phyloP scores from a whole-genome alignment of 1,140 invertebrate species.

The Pygmarrhopalites habei region DNA sequence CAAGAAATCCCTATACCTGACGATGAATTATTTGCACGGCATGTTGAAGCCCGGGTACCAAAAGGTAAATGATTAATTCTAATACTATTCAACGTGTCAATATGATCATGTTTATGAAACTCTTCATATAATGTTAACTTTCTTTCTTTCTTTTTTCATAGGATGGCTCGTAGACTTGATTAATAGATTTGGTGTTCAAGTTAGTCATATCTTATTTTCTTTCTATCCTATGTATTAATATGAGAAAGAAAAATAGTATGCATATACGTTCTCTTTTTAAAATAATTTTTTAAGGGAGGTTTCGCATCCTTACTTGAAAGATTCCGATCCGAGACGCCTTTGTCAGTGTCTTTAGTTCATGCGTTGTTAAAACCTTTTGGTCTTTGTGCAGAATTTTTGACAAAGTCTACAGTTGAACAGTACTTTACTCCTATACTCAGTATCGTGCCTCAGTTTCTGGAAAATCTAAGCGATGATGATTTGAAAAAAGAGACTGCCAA shows the following conservation, averaged over 20 bases:
- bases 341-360: conserved; percentile 72
- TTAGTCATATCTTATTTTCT: too few relatives aligned
- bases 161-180: conserved; percentile 95
- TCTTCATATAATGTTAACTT: too few relatives aligned
- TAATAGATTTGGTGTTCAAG: conserved; percentile 83
- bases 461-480: conserved; percentile 94
- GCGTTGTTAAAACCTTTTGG: conserved; percentile 85
- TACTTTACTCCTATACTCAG: conserved; percentile 90
- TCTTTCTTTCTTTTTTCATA: conserved; percentile 55
- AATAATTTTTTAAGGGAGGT: too few relatives aligned
- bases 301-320: conserved; percentile 81
- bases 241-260: too few relatives aligned
- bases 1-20: conserved; percentile 55
- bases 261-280: too few relatives aligned
- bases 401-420: conserved; percentile 79
- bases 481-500: conserved; percentile 92
- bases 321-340: conserved; percentile 59
- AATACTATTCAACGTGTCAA: too few relatives aligned
- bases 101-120: too few relatives aligned
- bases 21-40: conserved; percentile 72
- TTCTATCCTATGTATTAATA: too few relatives aligned
- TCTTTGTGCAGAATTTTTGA: conserved; percentile 83
- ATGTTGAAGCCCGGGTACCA: conserved; percentile 53
- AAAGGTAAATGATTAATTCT: conserved; percentile 27
- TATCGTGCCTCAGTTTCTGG: conserved; percentile 80